Evolutionary conservation across 2,888 invertebrate species (phyloP), one percentile per base, ranked within the genome.

Genomic region (Parascotia fuliginaria): DNA sequence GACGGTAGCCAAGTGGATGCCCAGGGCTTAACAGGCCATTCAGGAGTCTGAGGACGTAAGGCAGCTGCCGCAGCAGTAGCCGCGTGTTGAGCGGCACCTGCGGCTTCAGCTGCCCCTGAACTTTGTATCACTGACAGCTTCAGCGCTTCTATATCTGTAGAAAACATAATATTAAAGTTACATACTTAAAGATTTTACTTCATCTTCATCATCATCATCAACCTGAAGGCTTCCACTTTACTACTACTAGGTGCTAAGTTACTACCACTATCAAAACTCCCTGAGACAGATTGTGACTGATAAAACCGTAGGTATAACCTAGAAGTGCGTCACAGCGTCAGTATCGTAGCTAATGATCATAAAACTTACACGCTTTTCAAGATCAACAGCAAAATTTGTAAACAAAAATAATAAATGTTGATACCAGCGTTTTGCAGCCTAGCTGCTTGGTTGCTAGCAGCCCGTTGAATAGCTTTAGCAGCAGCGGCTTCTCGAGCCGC

Each of bases 401-500:
- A n/a, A n/a, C n/a, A n/a, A n/a, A n/a, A n/a, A 19, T 19, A 3
- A 5, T 19, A 7, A 13, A 2, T 13, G n/a, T n/a, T 13, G 13
- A 63, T 77, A 93, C 93, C 95, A 61, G 94, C 94, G 70, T 93
- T 94, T 61, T 95, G 94, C 40, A 96, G 93, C 70, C 95, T 94
- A 1, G 94, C 94, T 0, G 96, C 96, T 43, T 95, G 95, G 39
- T 94, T 94, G 55, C 93, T 93, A 0, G 96, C 96, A 11, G 94
- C 94, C 29, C 94, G 93, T 51, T 95, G 95, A 53, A 96, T 94
- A 0, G 95, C 94, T 5, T 93, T 93, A 0, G 96, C 96, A 0
- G 96, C 96, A 6, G 95, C 95, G 0, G 95, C 94, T 75, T 96
- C 96, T 42, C 95, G 93, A 0, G 94, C 94, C 0, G 96, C 94